These are phyloP conservation scores for Pan troglodytes DNA, from an alignment of 2,113 vertebrate genomes.

Conservation along the genomic window NHGRI_mPanTro3-v2.1_pri NC_072415.2:60893501-60894000, in stretches of 20 bases:
- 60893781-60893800: background rate
- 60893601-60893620: background rate
- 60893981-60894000: no score
- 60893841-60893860: slow-evolving; percentile 38
- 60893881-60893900: background rate
- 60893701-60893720: background rate
- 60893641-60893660: background rate
- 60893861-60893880: background rate
- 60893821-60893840: background rate
- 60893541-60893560: background rate
- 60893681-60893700: background rate
- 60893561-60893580: background rate
- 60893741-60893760: background rate
- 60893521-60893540: background rate
- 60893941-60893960: no score
- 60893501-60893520: background rate
- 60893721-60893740: rapidly evolving
- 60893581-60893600: background rate
- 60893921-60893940: no score
- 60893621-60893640: background rate
- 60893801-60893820: background rate
- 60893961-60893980: no score
- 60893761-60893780: background rate
- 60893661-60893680: background rate
- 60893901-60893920: background rate